Conservation (phyloP, 1,140 invertebrate genomes). For the Hermetia illucens region DNA sequence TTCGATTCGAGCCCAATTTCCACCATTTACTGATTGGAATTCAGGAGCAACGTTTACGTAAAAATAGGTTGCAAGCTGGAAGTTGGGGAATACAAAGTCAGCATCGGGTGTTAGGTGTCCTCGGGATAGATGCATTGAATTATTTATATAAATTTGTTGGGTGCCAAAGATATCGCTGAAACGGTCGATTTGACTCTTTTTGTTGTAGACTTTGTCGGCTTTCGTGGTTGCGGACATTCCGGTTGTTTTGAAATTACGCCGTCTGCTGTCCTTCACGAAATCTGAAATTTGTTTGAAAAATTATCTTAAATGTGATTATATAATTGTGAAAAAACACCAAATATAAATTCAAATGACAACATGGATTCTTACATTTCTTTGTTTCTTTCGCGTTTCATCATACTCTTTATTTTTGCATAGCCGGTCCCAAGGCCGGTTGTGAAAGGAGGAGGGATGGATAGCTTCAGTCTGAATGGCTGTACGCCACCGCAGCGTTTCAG, state of each 20-base stretch:
- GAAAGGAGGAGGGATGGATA: no score
- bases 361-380: no score
- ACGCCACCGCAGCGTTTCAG: no score
- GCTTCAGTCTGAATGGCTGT: no score
- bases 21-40: constrained; percentile 36
- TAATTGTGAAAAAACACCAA: no score
- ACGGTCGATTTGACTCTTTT: constrained; percentile 18
- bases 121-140: constrained; percentile 29
- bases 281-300: constrained; percentile 12
- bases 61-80: constrained; percentile 36
- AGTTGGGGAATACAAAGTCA: constrained; percentile 34
- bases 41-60: constrained; percentile 39
- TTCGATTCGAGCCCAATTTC: constrained; percentile 37
- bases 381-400: no score
- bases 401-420: no score
- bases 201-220: constrained; percentile 14
- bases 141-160: constrained; percentile 20
- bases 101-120: constrained; percentile 39
- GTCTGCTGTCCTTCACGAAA: constrained; percentile 14
- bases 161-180: constrained; percentile 24
- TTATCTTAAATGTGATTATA: no score
- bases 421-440: no score
- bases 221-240: constrained; percentile 13
- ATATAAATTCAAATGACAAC: no score
- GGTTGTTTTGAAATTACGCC: constrained; percentile 18